These are phyloP conservation scores for Podocnemis expansa DNA, from an alignment of 2,113 vertebrate species.

Conservation along the genomic window DNA sequence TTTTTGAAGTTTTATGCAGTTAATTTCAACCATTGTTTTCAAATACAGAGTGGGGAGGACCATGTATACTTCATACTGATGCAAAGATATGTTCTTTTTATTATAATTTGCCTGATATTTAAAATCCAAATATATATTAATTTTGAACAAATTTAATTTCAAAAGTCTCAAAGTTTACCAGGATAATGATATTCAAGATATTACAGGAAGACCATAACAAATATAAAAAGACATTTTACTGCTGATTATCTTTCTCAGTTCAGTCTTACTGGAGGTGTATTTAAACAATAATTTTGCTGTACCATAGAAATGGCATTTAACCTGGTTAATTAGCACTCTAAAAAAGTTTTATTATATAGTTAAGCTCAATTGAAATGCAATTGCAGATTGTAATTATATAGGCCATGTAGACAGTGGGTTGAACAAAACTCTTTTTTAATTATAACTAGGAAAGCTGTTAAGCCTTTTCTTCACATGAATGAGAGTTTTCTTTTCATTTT, in stretches of 20 bases:
- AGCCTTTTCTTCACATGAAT: background rate
- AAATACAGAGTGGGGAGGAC: background rate
- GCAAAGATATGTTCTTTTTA: background rate
- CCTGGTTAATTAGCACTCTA: conserved; percentile 9
- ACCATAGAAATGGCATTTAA: conserved; percentile 14
- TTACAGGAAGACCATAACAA: background rate
- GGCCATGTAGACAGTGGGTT: background rate
- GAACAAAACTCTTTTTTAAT: conserved; percentile 30
- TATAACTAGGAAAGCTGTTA: conserved; percentile 22
- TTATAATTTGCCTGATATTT: background rate
- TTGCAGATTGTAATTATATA: conserved; percentile 31
- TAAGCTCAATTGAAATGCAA: background rate
- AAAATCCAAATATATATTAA: background rate
- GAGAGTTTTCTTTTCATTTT: background rate
- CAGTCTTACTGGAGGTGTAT: background rate
- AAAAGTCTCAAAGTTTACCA: background rate
- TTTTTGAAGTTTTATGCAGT: background rate
- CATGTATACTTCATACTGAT: rapidly evolving
- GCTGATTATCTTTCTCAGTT: background rate
- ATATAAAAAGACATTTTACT: background rate
- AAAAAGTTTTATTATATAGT: conserved; percentile 5
- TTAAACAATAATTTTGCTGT: background rate
- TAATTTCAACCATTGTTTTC: background rate
- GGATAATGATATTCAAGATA: background rate
- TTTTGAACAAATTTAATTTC: background rate